phyloP scores from a whole-genome alignment of 2,113 vertebrate genomes.

The Gnathonemus echidnorhynchus region DNA sequence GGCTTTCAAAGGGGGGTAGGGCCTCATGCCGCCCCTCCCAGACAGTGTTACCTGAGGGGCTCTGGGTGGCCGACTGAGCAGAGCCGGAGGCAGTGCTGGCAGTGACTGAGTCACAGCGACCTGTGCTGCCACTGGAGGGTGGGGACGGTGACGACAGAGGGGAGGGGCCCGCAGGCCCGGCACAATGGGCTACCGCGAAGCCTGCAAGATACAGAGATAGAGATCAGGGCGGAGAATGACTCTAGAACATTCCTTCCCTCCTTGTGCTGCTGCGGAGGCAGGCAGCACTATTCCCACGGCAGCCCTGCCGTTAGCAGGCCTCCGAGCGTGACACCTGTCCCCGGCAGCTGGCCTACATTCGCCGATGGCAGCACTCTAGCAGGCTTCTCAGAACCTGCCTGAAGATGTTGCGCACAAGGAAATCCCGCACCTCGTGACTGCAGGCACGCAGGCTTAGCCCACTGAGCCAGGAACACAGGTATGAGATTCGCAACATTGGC shows the following conservation, averaged over 20 bases:
- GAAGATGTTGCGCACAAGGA: slow-evolving; percentile 11
- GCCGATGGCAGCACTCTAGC: slow-evolving; percentile 5
- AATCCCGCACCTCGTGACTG: too few species aligned
- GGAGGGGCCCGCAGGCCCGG: slow-evolving; percentile 72
- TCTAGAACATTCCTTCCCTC: neutral
- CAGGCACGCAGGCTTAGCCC: too few species aligned
- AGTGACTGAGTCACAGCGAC: slow-evolving; percentile 72
- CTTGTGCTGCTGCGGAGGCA: neutral
- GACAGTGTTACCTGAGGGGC: slow-evolving; percentile 70
- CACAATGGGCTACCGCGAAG: slow-evolving; percentile 89
- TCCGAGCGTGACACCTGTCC: neutral
- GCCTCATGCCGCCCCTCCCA: neutral
- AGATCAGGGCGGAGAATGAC: neutral
- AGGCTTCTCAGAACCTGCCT: slow-evolving; percentile 33
- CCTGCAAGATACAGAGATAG: slow-evolving; percentile 57
- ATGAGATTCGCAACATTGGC: too few species aligned
- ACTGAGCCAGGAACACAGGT: too few species aligned
- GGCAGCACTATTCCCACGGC: neutral
- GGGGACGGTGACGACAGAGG: slow-evolving; percentile 74
- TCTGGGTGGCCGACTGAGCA: slow-evolving; percentile 68
- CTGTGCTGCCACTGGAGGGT: slow-evolving; percentile 73
- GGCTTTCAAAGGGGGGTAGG: neutral
- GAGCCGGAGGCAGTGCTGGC: slow-evolving; percentile 64
- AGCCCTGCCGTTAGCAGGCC: neutral
- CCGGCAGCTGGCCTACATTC: neutral